A percentile compares a stretch with the other conserved stretches of the same genome.
Evolutionary conservation across 2,797 vertebrate species (phyloP).

Genomic region (Centroberyx gerrardi): DNA sequence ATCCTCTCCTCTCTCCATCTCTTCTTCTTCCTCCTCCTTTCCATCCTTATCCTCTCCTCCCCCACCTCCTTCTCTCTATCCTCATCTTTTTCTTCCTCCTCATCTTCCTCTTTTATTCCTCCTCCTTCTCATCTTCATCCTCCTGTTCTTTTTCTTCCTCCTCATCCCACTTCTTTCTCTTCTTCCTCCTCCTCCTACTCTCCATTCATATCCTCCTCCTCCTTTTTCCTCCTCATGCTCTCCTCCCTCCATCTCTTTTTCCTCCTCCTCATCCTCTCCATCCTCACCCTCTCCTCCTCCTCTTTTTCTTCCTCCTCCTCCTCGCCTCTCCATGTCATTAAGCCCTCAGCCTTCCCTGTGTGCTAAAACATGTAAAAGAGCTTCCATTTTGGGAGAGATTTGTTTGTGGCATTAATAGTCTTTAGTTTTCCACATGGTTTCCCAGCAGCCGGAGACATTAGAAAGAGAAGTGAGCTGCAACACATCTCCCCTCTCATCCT

Average conservation of each 20-base stretch:
- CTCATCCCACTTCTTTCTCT: no score
- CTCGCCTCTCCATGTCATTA: conserved; percentile 76
- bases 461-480: conserved; percentile 81
- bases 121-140: background rate
- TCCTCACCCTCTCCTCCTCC: background rate
- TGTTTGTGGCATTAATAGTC: conserved; percentile 85
- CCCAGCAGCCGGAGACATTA: conserved; percentile 76
- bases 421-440: conserved; percentile 84
- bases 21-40: no score
- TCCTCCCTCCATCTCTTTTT: background rate
- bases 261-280: background rate
- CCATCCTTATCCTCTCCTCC: no score
- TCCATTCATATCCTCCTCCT: no score
- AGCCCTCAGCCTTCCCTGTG: conserved; percentile 45
- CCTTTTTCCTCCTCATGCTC: no score
- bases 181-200: no score
- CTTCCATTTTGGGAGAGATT: conserved; percentile 76
- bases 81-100: background rate
- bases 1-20: no score
- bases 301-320: background rate
- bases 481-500: conserved; percentile 74
- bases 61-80: no score
- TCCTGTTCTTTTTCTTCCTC: no score
- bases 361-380: conserved; percentile 81
- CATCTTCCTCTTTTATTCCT: background rate